Base-by-base conservation (phyloP, 2,113 vertebrate species). In the Hypocryptadius cinnamomeus region DNA sequence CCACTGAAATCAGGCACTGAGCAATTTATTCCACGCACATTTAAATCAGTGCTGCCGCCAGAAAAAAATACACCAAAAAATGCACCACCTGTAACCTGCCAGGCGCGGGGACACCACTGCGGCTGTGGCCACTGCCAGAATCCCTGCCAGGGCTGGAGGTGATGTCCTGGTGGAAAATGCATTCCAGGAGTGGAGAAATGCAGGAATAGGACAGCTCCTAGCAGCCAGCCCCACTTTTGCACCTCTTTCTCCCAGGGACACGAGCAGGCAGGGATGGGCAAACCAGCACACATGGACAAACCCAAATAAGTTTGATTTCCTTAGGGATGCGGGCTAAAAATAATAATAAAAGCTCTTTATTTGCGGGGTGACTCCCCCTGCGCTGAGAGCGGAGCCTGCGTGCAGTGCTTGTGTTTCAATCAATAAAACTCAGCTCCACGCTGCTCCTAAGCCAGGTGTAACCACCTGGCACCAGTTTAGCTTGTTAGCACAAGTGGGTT, bases 151-250 rank as follows among this genome's bases (percentile, higher is more conserved):
- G 65, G 31, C 10, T 0, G 5, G 33, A 54, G 79, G 28, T 10
- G 66, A 50, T 8, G 47, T 47, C 54, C 64, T 76, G 61, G n/a
- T 60, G 85, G 59, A 22, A 61, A 45, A 81, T 0, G 13, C 3
- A 16, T 47, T 19, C 73, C 57, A 15, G 53, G 60, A 54, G 12
- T 0, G 9, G 42, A 13, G 27, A 64, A 57, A 56, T 1, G 23
- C 27, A 54, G 51, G 8, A 16, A 24, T 0, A 10, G 5, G 47
- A 15, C 1, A 7, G 20, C 0, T 31, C 9, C 8, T 3, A 22
- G 22, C n/a, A 10, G 25, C 27, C 4, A 3, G 8, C 42, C 51
- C 13, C 24, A 13, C 2, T 68, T 56, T 2, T 11, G 28, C 30
- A 25, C 30, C 21, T 78, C 81, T 44, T 13, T 15, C 19, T 39